Evolutionary conservation across 2,797 vertebrate species (phyloP), one percentile per base, ranked within the genome.

Genomic region (Philypnodon macrostomus): DNA sequence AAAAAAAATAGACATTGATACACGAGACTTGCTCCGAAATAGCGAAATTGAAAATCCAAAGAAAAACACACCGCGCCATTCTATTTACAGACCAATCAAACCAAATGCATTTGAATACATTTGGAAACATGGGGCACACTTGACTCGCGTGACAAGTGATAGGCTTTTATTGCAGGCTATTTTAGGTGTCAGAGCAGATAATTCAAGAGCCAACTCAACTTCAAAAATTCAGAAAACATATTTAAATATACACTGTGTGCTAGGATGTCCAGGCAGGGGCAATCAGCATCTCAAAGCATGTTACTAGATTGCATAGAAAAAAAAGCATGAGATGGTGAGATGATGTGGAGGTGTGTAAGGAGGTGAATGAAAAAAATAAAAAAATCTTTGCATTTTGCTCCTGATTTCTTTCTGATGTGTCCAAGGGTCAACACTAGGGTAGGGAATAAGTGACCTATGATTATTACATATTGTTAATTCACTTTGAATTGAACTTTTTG

Each of bases 51-150:
- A 80, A 44, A 74, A 65, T 64, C 73, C 46, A 61, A 74, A 79
- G 65, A 78, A 81, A 41, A 73, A 74, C 57, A 55, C 49, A 55
- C 42, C 8, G 32, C 31, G 11, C 39, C 54, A 33, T 77, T 73
- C 64, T 73, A 70, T 82, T 77, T 69, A 70, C 73, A 69, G 63
- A 60, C 61, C 84, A 69, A 76, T 73, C 73, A 70, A 75, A 79
- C 31, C 51, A 50, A 58, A 77, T 46, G 31, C 34, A 67, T 73
- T 67, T 71, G 70, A 83, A 82, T 72, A 57, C 47, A 62, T 81
- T 74, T 61, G 44, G 47, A 71, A 70, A 60, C 57, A 58, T 7
- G 42, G 53, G 34, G 38, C 51, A 41, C 41, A 48, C 58, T 83
- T 73, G 56, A 57, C 71, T 80, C 59, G 50, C 63, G 54, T 77